phyloP scores from a whole-genome alignment of 1,140 invertebrate genomes.

The Whitmania pigra region DNA sequence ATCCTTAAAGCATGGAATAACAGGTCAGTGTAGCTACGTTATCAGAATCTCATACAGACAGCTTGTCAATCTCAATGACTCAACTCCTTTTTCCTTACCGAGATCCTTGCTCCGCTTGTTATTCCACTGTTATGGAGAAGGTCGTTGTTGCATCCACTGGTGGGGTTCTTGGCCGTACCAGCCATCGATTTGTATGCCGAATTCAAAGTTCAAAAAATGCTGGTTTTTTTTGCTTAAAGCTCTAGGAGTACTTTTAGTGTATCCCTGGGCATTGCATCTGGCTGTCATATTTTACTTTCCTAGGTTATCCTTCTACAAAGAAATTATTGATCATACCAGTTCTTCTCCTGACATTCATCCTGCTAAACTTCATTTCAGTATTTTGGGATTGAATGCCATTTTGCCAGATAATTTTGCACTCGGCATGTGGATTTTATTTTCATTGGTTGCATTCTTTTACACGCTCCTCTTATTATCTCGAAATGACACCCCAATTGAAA shows the following conservation, averaged over 20 bases:
- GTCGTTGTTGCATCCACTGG: constrained; percentile 26
- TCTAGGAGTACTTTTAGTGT: constrained; percentile 18
- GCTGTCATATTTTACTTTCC: constrained; percentile 23
- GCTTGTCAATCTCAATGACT: constrained; percentile 24
- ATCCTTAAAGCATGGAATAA: constrained; percentile 26
- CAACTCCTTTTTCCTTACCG: constrained; percentile 23
- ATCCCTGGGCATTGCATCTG: constrained; percentile 21
- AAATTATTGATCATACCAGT: background rate
- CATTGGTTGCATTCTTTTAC: constrained; percentile 22
- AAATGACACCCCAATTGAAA: constrained; percentile 22
- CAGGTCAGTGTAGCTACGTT: constrained; percentile 25
- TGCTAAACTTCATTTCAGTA: constrained; percentile 20
- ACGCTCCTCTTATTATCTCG: constrained; percentile 22
- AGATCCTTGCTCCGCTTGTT: constrained; percentile 22
- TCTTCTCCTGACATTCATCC: background rate
- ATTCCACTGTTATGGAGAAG: constrained; percentile 25
- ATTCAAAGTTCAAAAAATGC: constrained; percentile 13
- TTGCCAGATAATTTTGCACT: constrained; percentile 5
- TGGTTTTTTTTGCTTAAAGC: constrained; percentile 18
- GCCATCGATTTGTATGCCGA: constrained; percentile 12
- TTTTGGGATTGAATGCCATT: constrained; percentile 17
- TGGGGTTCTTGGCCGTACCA: constrained; percentile 25
- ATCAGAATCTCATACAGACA: constrained; percentile 24
- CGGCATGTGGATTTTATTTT: constrained; percentile 23
- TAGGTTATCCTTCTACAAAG: constrained; percentile 13